Evolutionary conservation across 2,113 vertebrate genomes (phyloP).

Genomic region (Morone chrysops): DNA sequence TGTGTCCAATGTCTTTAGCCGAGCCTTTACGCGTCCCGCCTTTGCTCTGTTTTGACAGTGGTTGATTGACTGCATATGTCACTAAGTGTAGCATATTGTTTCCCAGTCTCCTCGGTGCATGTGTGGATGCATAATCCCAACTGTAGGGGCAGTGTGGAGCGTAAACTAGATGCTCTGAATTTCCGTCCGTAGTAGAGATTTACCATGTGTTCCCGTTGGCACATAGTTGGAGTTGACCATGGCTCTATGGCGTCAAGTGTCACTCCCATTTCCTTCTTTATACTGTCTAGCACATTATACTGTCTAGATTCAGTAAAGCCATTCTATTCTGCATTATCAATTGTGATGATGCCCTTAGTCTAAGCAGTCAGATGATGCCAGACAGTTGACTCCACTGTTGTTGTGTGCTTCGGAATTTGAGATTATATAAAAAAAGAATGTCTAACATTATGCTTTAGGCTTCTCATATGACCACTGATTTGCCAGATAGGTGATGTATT

Average conservation of each 20-base stretch:
- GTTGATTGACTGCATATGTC: neutral
- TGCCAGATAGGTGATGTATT: slow-evolving; percentile 19
- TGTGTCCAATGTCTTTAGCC: neutral
- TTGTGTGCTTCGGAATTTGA: neutral
- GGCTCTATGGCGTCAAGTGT: neutral
- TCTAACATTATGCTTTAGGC: slow-evolving; percentile 14
- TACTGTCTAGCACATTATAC: neutral
- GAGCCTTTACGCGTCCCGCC: neutral
- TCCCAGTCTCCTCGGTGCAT: neutral
- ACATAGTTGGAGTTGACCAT: neutral
- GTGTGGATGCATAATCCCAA: neutral
- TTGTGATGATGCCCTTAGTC: slow-evolving; percentile 15
- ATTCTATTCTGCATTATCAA: slow-evolving; percentile 10
- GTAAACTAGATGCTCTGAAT: neutral
- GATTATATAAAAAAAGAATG: slow-evolving; percentile 14
- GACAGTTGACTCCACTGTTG: slow-evolving; percentile 38
- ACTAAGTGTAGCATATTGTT: no score
- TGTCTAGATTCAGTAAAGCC: slow-evolving; percentile 2
- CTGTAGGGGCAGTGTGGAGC: no score
- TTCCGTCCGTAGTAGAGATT: neutral
- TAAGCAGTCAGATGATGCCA: slow-evolving; percentile 39
- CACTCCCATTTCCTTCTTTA: neutral
- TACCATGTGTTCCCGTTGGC: neutral
- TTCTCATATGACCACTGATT: slow-evolving; percentile 12
- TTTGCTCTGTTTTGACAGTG: neutral